These are phyloP conservation scores for Zonotrichia albicollis DNA, from an alignment of 2,797 vertebrate species.

Conservation along the genomic window DNA sequence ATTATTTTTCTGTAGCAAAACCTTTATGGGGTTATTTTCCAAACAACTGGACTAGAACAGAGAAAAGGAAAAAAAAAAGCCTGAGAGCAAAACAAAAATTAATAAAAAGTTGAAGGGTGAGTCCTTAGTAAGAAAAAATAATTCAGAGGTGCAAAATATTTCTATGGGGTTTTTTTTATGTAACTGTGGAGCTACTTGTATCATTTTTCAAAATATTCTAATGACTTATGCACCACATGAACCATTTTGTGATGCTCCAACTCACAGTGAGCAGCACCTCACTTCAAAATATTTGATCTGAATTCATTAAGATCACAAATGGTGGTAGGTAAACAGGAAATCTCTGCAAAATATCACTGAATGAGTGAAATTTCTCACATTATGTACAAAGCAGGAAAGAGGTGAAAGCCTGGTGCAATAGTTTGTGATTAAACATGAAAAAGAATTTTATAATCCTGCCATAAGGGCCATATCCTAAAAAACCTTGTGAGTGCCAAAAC, in stretches of 20 bases:
- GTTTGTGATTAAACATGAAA: not conserved
- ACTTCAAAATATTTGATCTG: not conserved
- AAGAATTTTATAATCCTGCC: not conserved
- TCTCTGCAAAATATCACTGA: not conserved
- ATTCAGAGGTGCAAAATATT: not conserved
- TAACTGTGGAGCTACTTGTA: not conserved
- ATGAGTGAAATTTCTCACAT: not conserved
- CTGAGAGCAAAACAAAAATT: not conserved
- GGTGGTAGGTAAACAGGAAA: not conserved
- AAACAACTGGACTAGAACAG: not conserved
- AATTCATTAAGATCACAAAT: not conserved
- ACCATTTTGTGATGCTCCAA: not conserved
- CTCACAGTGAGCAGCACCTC: not conserved
- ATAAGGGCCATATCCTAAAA: constrained; percentile 23
- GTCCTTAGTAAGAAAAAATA: not conserved
- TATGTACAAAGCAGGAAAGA: not conserved
- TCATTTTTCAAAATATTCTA: not conserved
- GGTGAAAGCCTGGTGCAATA: not conserved
- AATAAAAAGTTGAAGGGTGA: not conserved
- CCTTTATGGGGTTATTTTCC: not conserved
- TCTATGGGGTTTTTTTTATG: fast-evolving
- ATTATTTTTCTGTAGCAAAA: not conserved
- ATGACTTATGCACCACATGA: not conserved
- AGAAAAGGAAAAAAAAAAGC: not conserved
- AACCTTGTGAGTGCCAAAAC: not conserved